phyloP scores from a whole-genome alignment of 2,797 vertebrate species.

The Muscicapa striata region DNA sequence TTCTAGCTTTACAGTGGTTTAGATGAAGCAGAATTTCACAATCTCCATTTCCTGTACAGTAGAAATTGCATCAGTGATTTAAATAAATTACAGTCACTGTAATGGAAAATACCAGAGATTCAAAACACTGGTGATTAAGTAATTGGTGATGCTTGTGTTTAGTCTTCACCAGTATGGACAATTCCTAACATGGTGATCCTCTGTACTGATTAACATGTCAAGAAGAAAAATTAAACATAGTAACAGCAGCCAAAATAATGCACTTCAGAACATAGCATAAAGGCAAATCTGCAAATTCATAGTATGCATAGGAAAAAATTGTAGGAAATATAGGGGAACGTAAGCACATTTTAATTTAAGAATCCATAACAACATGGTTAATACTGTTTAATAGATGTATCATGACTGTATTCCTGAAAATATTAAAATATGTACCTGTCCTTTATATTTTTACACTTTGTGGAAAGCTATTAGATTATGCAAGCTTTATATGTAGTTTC shows the following conservation, averaged over 20 bases:
- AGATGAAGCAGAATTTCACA: not conserved
- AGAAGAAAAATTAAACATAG: not conserved
- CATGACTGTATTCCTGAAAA: not conserved
- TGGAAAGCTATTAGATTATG: not conserved
- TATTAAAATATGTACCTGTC: not conserved
- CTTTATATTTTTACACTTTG: not conserved
- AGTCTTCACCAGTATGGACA: not conserved
- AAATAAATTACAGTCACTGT: not conserved
- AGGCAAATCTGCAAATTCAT: not conserved
- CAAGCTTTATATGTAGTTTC: not conserved
- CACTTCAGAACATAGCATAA: not conserved
- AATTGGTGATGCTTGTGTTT: not conserved
- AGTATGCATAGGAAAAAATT: not conserved
- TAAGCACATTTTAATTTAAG: not conserved
- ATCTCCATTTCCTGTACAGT: not conserved
- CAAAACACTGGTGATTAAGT: not conserved
- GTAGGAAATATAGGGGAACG: not conserved
- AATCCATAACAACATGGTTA: not conserved
- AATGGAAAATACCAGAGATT: not conserved
- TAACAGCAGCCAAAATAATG: not conserved
- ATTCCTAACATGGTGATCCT: not conserved
- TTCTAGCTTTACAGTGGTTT: conserved; percentile 7
- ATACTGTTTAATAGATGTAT: not conserved
- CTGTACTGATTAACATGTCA: not conserved
- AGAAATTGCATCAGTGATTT: not conserved